These are phyloP conservation scores for Subacronicta megacephala DNA, from an alignment of 2,888 invertebrate species.

Conservation along the genomic window DNA sequence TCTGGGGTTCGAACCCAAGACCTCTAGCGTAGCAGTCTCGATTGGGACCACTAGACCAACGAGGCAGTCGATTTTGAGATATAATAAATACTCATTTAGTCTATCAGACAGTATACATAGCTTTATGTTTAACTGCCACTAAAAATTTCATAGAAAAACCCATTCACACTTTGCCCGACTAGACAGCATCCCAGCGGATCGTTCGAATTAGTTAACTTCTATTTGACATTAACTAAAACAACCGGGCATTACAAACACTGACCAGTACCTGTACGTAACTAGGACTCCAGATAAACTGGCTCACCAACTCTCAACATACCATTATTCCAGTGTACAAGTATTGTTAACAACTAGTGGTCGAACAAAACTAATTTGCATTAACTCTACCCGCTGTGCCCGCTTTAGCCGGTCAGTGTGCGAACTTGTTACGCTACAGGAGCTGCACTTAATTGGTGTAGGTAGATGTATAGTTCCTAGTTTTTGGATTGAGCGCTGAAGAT, in stretches of 20 bases:
- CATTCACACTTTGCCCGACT: too few relatives aligned
- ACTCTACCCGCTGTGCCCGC: constrained; percentile 26
- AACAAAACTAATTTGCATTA: constrained; percentile 64
- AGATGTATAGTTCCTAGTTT: constrained; percentile 33
- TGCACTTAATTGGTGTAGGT: constrained; percentile 43
- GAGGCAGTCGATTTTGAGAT: too few relatives aligned
- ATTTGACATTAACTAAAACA: constrained; percentile 4
- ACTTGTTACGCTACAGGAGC: constrained; percentile 35
- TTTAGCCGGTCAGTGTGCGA: constrained; percentile 31
- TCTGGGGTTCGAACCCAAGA: too few relatives aligned
- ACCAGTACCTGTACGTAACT: constrained; percentile 13
- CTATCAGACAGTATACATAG: too few relatives aligned
- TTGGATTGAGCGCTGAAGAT: constrained; percentile 14
- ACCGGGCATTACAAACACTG: constrained; percentile 9
- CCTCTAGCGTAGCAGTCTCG: too few relatives aligned
- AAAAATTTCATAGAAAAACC: too few relatives aligned
- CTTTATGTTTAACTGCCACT: too few relatives aligned
- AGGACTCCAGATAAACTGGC: constrained; percentile 29
- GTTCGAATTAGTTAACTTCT: background rate
- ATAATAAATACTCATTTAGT: too few relatives aligned
- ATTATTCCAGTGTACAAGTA: constrained; percentile 46
- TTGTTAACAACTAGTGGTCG: constrained; percentile 48
- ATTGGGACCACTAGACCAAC: too few relatives aligned
- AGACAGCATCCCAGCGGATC: background rate
- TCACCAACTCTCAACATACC: constrained; percentile 30